Percentiles rank a stretch among this genome's conserved stretches.
Evolutionary conservation across 1,140 invertebrate species (phyloP).

Genomic region (Mamestra configurata): DNA sequence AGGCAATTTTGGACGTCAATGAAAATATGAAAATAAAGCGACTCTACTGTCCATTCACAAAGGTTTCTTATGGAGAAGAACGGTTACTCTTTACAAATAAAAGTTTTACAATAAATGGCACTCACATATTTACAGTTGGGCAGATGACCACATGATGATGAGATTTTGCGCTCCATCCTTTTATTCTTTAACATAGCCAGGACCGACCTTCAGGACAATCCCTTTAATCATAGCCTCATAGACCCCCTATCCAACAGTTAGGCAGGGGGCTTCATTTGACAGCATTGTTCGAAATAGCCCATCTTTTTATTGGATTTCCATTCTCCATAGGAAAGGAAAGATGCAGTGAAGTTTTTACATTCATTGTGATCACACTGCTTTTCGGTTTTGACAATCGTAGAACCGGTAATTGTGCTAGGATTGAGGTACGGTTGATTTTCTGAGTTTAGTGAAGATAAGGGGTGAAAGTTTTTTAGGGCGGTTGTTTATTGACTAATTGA

Average conservation of each 20-base stretch:
- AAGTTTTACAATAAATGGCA: too few species aligned
- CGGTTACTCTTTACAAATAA: too few species aligned
- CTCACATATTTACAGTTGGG: too few species aligned
- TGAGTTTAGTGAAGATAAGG: not conserved
- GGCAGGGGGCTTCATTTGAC: conserved; percentile 42
- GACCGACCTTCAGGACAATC: not conserved
- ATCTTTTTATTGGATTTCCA: conserved; percentile 36
- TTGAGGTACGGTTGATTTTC: not conserved
- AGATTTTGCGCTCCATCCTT: too few species aligned
- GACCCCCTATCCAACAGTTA: conserved; percentile 14
- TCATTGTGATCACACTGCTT: conserved; percentile 5
- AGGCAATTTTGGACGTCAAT: too few species aligned
- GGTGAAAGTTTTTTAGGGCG: not conserved
- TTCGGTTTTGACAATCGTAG: not conserved
- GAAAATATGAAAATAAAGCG: too few species aligned
- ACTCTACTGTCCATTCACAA: too few species aligned
- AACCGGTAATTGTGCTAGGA: not conserved
- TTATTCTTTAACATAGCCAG: too few species aligned
- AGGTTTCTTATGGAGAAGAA: too few species aligned
- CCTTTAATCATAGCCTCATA: not conserved
- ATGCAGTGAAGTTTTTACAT: conserved; percentile 2
- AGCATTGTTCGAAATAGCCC: conserved; percentile 38
- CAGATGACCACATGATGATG: too few species aligned
- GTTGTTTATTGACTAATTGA: not conserved
- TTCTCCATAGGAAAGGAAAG: not conserved